Evolutionary conservation across 2,888 invertebrate species (phyloP).

Genomic region (Scelioninae gen. 2): DNA sequence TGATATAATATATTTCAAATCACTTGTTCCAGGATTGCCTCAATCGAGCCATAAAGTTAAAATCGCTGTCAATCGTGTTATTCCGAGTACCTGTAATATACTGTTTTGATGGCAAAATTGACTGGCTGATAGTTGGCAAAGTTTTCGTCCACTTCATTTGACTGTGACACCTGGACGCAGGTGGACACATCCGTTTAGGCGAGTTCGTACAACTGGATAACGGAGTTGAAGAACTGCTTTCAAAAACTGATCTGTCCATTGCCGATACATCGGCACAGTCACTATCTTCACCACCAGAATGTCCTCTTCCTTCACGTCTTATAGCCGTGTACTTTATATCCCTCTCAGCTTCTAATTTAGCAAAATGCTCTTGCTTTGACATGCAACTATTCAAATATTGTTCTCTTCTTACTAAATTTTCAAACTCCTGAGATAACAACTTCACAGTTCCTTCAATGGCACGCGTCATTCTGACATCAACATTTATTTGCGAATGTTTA

Average conservation of each 20-base stretch:
- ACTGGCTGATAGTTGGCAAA: slow-evolving; percentile 75
- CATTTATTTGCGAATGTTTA: slow-evolving; percentile 39
- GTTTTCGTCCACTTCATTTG: slow-evolving; percentile 76
- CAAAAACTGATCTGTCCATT: slow-evolving; percentile 70
- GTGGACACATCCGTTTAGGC: slow-evolving; percentile 78
- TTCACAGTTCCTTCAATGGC: slow-evolving; percentile 73
- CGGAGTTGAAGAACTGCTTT: slow-evolving; percentile 78
- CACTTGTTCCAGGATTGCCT: slow-evolving; percentile 34
- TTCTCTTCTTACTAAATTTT: slow-evolving; percentile 70
- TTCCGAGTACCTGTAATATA: slow-evolving; percentile 70
- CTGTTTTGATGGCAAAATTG: slow-evolving; percentile 71
- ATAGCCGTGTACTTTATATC: slow-evolving; percentile 64
- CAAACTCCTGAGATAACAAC: slow-evolving; percentile 71
- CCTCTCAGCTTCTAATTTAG: slow-evolving; percentile 68
- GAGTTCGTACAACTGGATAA: slow-evolving; percentile 81
- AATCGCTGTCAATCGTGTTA: slow-evolving; percentile 6
- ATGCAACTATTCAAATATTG: slow-evolving; percentile 68
- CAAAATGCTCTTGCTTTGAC: slow-evolving; percentile 63
- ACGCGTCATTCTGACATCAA: slow-evolving; percentile 68
- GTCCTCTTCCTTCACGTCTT: slow-evolving; percentile 76
- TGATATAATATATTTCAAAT: not conserved
- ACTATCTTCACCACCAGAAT: slow-evolving; percentile 79
- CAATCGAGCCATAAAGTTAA: slow-evolving; percentile 5
- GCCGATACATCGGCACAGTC: slow-evolving; percentile 73
- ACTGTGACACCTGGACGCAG: slow-evolving; percentile 71